These are phyloP conservation scores for Porites lobata DNA, from an alignment of 92 coral and sea anemone species.

Conservation along the genomic window DNA sequence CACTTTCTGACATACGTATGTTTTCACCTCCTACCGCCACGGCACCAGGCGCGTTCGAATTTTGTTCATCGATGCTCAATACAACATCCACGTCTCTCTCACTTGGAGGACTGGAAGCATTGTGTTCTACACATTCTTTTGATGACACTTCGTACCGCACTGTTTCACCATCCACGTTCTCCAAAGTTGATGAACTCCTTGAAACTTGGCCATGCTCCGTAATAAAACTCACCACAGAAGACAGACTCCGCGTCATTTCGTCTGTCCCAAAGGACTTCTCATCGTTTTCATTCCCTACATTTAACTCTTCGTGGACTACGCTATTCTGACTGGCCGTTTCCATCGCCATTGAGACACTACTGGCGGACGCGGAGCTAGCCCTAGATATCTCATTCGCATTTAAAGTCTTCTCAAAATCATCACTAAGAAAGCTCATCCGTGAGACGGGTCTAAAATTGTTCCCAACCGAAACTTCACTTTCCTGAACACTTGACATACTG, in stretches of 20 bases:
- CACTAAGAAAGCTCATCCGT: conserved; percentile 61
- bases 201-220: conserved; percentile 20
- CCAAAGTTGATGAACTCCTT: conserved; percentile 11
- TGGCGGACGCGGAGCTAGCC: conserved; percentile 43
- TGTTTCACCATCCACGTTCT: neutral
- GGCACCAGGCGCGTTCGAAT: neutral
- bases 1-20: neutral
- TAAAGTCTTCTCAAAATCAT: conserved; percentile 2
- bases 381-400: conserved; percentile 1
- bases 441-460: conserved; percentile 50
- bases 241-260: conserved; percentile 48
- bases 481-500: conserved; percentile 35
- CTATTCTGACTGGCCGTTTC: conserved; percentile 13
- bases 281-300: neutral
- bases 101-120: neutral
- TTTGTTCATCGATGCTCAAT: neutral
- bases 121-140: neutral
- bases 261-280: neutral
- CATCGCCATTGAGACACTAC: conserved; percentile 2
- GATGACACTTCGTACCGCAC: neutral
- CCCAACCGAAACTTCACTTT: neutral
- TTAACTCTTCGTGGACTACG: neutral
- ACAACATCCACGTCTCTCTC: neutral
- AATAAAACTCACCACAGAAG: conserved; percentile 32
- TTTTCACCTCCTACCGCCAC: neutral